These are phyloP conservation scores for Solenopsis invicta DNA, from an alignment of 1,140 invertebrate species.

Conservation along the genomic window DNA sequence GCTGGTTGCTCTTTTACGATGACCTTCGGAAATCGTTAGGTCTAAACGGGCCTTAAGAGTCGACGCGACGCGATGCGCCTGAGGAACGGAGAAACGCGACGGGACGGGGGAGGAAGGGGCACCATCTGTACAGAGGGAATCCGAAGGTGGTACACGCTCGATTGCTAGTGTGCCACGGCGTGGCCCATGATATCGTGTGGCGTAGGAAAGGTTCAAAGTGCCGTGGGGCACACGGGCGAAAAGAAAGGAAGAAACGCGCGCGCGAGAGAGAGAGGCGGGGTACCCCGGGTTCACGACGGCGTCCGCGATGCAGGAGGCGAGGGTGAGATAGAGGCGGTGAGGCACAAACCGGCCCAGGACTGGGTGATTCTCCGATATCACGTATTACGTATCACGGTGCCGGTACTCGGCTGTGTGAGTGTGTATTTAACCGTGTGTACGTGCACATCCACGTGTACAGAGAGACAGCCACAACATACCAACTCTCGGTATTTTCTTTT, in stretches of 20 bases:
- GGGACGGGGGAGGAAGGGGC: neutral
- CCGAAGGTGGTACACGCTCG: constrained; percentile 46
- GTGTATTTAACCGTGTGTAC: neutral
- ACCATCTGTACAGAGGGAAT: constrained; percentile 4
- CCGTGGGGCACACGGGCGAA: constrained; percentile 30
- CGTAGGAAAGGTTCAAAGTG: constrained; percentile 62
- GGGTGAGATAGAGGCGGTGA: constrained; percentile 24
- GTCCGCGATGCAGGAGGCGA: neutral
- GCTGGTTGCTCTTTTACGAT: neutral
- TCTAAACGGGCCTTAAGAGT: constrained; percentile 52
- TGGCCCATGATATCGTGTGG: constrained; percentile 48
- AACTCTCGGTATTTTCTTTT: constrained; percentile 11
- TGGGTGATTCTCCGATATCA: constrained; percentile 70
- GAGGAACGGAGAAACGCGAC: neutral
- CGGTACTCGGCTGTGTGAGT: constrained; percentile 23
- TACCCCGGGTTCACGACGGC: neutral
- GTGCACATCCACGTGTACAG: neutral
- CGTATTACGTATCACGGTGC: constrained; percentile 71
- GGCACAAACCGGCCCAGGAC: constrained; percentile 71
- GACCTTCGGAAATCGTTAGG: constrained; percentile 36
- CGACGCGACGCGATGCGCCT: neutral
- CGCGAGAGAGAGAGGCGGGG: neutral
- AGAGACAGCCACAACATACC: neutral
- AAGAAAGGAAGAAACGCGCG: constrained; percentile 51
- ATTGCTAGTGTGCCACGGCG: constrained; percentile 49